phyloP scores from a whole-genome alignment of 2,113 vertebrate genomes.

The Perca fluviatilis region DNA sequence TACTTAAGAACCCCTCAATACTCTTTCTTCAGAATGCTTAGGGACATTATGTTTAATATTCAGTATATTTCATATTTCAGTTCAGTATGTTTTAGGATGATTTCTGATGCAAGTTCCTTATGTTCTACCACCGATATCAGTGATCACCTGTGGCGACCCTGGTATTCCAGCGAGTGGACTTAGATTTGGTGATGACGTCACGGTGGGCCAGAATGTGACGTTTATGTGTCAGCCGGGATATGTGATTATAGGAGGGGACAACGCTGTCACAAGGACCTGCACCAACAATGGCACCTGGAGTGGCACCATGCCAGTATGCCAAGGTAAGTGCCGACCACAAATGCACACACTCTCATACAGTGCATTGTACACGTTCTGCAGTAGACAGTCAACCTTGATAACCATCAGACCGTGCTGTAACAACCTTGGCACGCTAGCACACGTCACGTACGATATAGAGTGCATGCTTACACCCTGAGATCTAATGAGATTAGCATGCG shows the following conservation, averaged over 20 bases:
- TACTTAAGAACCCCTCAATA: not conserved
- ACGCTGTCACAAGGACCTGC: constrained; percentile 86
- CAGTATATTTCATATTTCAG: not conserved
- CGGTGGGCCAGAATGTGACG: constrained; percentile 94
- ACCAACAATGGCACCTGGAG: constrained; percentile 96
- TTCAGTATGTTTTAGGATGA: not conserved
- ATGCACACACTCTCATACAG: not conserved
- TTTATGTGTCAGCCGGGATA: constrained; percentile 95
- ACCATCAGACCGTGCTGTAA: constrained; percentile 49
- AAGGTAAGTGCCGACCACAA: constrained; percentile 71
- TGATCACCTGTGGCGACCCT: constrained; percentile 96
- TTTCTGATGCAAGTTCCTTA: constrained; percentile 27
- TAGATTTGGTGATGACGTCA: constrained; percentile 91
- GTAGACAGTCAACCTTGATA: constrained; percentile 64
- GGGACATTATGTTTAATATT: not conserved
- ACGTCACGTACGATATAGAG: constrained; percentile 55
- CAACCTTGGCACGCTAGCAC: constrained; percentile 58
- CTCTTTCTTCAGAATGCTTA: not conserved
- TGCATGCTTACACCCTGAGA: constrained; percentile 55
- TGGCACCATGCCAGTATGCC: constrained; percentile 87
- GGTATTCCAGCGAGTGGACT: constrained; percentile 94
- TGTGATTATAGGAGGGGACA: constrained; percentile 86
- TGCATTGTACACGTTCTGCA: constrained; percentile 2
- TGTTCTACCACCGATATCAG: constrained; percentile 75
- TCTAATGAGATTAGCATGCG: constrained; percentile 68